Base-by-base conservation (phyloP, 2,113 vertebrate genomes). In the Catagonus wagneri region DNA sequence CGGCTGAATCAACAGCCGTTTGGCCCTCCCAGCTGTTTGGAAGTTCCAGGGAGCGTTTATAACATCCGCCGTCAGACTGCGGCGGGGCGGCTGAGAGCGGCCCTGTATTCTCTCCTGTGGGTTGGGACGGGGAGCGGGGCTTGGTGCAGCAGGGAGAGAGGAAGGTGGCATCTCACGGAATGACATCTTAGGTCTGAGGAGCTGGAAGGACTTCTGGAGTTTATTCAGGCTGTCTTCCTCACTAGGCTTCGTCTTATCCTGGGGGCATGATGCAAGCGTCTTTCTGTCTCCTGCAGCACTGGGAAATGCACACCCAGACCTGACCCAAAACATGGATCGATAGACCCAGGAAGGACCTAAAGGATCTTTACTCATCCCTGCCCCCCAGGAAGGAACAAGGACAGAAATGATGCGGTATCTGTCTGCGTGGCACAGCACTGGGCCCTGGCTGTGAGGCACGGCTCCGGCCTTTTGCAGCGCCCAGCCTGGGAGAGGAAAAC, bases 361-460 rank as follows among this genome's bases (percentile, higher is more conserved):
- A 60, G 25, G 25, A 27, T 32, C 16, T 76, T 58, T 25, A 79
- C 13, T 20, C 15, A 9, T 12, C 14, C 50, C 5, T 5, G 1
- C 13, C 1, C 25, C 3, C 6, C 17, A 44, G 54, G n/a, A 50
- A 68, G 74, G 29, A 50, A 76, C 1, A 17, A 17, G 54, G 10
- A 63, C 20, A 63, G 19, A 61, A 16, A 14, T 4, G 2, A 54
- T 9, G 2, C 13, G 16, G 69, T 39, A 58, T 34, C 72, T 76
- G 13, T 34, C 15, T 52, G 74, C 20, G 23, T 2, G 0, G 22
- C 54, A 5, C 0, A 0, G 11, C 0, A 6, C 61, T 4, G 1
- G 56, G 16, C 50, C 3, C 52, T 12, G 17, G 19, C 7, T 20
- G 13, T 17, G 52, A n/a, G 54, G 25, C 8, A 0, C 19, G 34